Evolutionary conservation across 1,140 invertebrate species (phyloP).

Genomic region (Drosophila ironensis): DNA sequence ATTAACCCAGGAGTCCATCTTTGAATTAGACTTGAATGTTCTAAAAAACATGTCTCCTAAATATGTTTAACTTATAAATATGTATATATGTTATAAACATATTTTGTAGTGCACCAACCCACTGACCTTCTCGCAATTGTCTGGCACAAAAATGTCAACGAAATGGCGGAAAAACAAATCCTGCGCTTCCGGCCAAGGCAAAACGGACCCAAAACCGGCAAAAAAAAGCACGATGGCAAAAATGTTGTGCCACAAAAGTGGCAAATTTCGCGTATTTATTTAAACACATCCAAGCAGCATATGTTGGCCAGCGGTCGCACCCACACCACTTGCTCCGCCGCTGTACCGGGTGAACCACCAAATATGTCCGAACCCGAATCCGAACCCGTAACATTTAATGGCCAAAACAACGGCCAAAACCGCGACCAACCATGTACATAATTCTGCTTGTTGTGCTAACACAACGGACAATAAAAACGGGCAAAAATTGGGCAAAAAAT

Average conservation of each 20-base stretch:
- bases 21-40: no score
- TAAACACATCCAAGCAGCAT: conserved; percentile 75
- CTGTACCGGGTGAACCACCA: conserved; percentile 10
- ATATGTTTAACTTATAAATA: not conserved
- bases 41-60: no score
- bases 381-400: conserved; percentile 68
- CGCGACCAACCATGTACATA: conserved; percentile 65
- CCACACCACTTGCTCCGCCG: not conserved
- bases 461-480: conserved; percentile 28
- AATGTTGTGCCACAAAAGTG: conserved; percentile 63
- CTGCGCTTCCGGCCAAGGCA: conserved; percentile 64
- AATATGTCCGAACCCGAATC: conserved; percentile 54
- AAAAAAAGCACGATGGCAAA: conserved; percentile 17
- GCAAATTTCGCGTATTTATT: conserved; percentile 77
- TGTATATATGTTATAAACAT: not conserved
- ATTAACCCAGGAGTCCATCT: no score
- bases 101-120: conserved; percentile 45
- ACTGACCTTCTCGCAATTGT: conserved; percentile 71
- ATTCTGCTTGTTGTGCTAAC: conserved; percentile 53
- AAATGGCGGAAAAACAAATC: conserved; percentile 78
- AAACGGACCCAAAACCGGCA: conserved; percentile 28
- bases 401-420: conserved; percentile 59
- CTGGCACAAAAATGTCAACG: conserved; percentile 68
- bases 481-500: conserved; percentile 60
- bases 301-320: conserved; percentile 52